Conservation (phyloP, 1,140 invertebrate species). For the Atta texana region DNA sequence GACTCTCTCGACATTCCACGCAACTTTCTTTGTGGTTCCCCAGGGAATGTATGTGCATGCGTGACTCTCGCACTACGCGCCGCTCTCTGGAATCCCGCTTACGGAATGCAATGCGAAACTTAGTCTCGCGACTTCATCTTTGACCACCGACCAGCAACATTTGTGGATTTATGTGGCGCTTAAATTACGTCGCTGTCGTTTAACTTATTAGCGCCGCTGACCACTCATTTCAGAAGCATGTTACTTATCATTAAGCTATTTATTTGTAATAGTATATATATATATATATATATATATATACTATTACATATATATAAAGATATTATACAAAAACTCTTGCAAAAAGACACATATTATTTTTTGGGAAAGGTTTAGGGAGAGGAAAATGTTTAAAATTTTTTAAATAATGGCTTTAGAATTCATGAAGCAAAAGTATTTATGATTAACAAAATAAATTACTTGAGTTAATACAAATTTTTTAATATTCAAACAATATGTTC, state of each 20-base stretch:
- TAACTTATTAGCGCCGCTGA: conserved; percentile 4
- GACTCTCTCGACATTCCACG: conserved; percentile 81
- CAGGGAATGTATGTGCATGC: conserved; percentile 48
- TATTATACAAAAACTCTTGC: not conserved
- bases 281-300: too few species aligned
- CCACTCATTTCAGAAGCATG: not conserved
- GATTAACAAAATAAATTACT: not conserved
- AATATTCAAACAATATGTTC: not conserved
- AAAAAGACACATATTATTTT: not conserved
- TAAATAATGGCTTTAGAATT: not conserved
- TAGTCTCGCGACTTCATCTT: conserved; percentile 46
- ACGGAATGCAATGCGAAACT: conserved; percentile 51
- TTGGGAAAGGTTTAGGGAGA: not conserved
- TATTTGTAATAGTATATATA: too few species aligned
- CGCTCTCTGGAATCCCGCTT: conserved; percentile 42
- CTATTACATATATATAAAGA: too few species aligned
- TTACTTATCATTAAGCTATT: conserved; percentile 2
- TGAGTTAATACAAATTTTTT: not conserved
- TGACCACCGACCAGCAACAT: conserved; percentile 42
- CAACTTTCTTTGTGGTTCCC: conserved; percentile 80
- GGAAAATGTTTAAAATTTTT: not conserved
- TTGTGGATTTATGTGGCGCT: conserved; percentile 54
- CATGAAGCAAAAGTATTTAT: not conserved
- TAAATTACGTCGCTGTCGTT: conserved; percentile 48
- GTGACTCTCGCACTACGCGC: conserved; percentile 29